Base-by-base conservation (phyloP, 2,113 vertebrate genomes). In the Mustela nigripes region DNA sequence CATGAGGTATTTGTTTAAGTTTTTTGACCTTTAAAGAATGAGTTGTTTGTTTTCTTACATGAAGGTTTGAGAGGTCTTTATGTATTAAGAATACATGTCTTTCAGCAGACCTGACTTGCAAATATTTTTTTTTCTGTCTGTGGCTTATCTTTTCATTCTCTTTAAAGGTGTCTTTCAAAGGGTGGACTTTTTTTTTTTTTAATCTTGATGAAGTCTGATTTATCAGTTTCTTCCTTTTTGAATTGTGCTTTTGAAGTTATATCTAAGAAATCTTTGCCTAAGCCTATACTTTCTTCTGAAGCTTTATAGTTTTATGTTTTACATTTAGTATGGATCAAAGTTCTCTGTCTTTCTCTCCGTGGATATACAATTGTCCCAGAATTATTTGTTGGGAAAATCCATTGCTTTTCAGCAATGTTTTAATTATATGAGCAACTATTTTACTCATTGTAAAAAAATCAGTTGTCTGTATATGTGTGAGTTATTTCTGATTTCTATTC, bases 111-210 rank as follows among this genome's bases (percentile, higher is more conserved):
- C 28, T 39, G 31, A 83, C 69, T 65, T 88, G 12, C 42, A 89
- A 78, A 56, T 87, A 45, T 69, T 91, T 93, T 87, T 42, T n/a
- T 84, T 79, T 76, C 83, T 56, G 12, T 88, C 19, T 63, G 6
- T 94, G 67, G 42, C 22, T 82, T 87, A 71, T 83, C 67, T 87
- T 91, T 91, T 82, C 60, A 45, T 76, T 95, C 58, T 82, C 50
- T 87, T 93, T 74, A 76, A 90, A 86, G 50, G 7, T 60, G 12
- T 91, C 86, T 91, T 91, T 97, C 81, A 63, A 91, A 88, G 28
- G 76, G 36, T 7, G 53, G 65, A 62, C 31, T 45, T 60, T 36
- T 45, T 48, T 86, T 50, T 58, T 58, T 16, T 39, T 39, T 39
- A 56, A 90, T 81, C 86, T 91, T 82, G 33, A 85, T 94, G 16